Conservation (phyloP, 2,888 invertebrate genomes). For the Phytoseiulus persimilis region DNA sequence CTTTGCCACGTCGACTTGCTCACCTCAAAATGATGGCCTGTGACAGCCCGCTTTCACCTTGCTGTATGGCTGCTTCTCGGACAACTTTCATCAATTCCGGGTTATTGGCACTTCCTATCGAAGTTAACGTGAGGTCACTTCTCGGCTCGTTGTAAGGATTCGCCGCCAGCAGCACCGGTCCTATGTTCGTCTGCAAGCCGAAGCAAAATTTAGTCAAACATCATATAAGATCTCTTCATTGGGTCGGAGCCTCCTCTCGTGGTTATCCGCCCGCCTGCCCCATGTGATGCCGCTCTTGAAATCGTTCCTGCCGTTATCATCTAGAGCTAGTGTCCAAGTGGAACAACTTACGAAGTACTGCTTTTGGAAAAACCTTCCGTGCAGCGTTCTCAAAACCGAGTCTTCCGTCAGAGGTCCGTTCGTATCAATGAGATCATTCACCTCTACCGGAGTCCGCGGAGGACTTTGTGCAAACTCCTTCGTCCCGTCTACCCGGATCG, state of each 20-base stretch:
- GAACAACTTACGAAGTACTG: constrained; percentile 71
- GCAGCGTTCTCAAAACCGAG: constrained; percentile 79
- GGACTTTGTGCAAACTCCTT: constrained; percentile 35
- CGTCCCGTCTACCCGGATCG: constrained; percentile 18
- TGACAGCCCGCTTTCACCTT: constrained; percentile 87
- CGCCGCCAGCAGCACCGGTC: constrained; percentile 77
- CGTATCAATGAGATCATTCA: constrained; percentile 83
- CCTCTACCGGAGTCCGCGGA: constrained; percentile 53
- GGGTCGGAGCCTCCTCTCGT: too few relatives aligned
- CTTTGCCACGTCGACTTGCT: neutral
- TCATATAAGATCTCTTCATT: too few relatives aligned
- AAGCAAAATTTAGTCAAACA: neutral
- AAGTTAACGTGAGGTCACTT: constrained; percentile 72
- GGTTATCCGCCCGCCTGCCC: too few relatives aligned
- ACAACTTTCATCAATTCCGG: constrained; percentile 79
- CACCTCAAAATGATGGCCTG: constrained; percentile 86
- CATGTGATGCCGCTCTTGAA: too few relatives aligned
- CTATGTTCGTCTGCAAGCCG: constrained; percentile 70
- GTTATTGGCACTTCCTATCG: constrained; percentile 50
- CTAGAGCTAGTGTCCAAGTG: too few relatives aligned
- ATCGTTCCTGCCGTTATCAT: too few relatives aligned
- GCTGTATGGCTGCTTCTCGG: constrained; percentile 81
- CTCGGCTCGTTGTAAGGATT: constrained; percentile 80
- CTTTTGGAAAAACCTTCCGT: constrained; percentile 74
- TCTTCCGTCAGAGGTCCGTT: constrained; percentile 87